Evolutionary conservation across 2,797 vertebrate species (phyloP).

Genomic region (Mus caroli): DNA sequence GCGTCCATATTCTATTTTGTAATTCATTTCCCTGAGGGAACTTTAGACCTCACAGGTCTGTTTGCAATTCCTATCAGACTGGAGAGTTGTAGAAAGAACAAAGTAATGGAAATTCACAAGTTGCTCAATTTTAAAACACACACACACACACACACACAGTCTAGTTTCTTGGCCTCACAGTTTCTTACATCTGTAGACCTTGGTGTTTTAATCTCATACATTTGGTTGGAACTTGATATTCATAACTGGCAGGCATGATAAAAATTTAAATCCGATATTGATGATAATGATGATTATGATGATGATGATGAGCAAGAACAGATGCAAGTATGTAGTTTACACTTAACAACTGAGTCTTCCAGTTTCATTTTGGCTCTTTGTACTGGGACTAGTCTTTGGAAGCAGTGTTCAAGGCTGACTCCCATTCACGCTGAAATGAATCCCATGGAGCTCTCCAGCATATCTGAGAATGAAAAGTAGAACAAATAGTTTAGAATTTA

Average conservation of each 20-base stretch:
- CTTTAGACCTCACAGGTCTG: constrained; percentile 64
- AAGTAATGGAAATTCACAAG: constrained; percentile 73
- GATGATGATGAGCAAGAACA: constrained; percentile 82
- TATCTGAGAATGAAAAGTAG: background rate
- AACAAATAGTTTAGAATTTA: constrained; percentile 70
- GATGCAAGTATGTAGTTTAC: constrained; percentile 77
- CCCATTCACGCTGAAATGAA: constrained; percentile 63
- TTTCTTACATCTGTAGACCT: constrained; percentile 83
- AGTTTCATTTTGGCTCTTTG: constrained; percentile 86
- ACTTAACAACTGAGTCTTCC: constrained; percentile 79
- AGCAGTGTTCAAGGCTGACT: constrained; percentile 40
- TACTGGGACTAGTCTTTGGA: constrained; percentile 68
- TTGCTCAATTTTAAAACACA: constrained; percentile 58
- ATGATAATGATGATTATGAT: constrained; percentile 73
- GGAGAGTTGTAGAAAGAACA: background rate
- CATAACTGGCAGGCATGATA: constrained; percentile 84
- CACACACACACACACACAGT: background rate
- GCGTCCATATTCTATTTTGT: constrained; percentile 70
- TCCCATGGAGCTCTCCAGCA: constrained; percentile 25
- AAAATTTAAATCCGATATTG: constrained; percentile 87
- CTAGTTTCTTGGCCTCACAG: constrained; percentile 72
- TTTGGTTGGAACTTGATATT: constrained; percentile 85
- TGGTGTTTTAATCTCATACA: constrained; percentile 88
- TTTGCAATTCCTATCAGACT: constrained; percentile 82
- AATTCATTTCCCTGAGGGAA: constrained; percentile 22